Percentiles rank a stretch among this genome's conserved stretches.
Conservation (phyloP, 2,113 vertebrate genomes). For the Oncorhynchus mykiss region DNA sequence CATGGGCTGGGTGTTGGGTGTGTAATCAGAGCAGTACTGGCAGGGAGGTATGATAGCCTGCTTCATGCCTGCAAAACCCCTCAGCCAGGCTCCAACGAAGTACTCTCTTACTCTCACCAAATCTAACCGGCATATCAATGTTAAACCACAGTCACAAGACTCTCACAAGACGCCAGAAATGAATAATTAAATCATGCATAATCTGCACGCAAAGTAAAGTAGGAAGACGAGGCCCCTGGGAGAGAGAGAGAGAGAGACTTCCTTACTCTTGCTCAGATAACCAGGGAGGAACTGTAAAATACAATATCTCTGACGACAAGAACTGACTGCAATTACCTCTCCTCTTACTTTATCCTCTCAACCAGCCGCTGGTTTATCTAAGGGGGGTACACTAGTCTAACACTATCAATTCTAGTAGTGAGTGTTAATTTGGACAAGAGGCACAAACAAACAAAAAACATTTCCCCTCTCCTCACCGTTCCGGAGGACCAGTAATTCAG, state of each 20-base stretch:
- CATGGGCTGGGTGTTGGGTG: constrained; percentile 63
- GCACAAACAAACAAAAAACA: constrained; percentile 65
- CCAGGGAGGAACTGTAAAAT: no score
- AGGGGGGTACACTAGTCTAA: constrained; percentile 16
- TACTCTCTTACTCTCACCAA: constrained; percentile 49
- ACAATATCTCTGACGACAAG: no score
- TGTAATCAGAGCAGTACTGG: constrained; percentile 87
- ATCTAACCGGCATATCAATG: constrained; percentile 48
- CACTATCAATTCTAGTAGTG: constrained; percentile 66
- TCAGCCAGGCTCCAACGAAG: constrained; percentile 61
- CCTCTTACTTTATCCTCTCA: no score
- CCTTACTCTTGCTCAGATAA: no score
- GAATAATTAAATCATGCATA: constrained; percentile 62
- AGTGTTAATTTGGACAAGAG: constrained; percentile 64
- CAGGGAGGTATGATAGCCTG: constrained; percentile 81
- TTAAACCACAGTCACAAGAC: constrained; percentile 40
- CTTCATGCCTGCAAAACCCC: constrained; percentile 60
- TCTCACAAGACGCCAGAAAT: constrained; percentile 40
- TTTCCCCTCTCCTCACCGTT: constrained; percentile 45
- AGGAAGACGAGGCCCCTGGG: no score
- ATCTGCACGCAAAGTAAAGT: constrained; percentile 59
- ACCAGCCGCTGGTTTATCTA: neutral
- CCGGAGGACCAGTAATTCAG: constrained; percentile 72
- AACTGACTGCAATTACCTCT: no score
- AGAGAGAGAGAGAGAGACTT: no score